Evolutionary conservation across 2,797 vertebrate species (phyloP).

Genomic region (Sphaeramia orbicularis): DNA sequence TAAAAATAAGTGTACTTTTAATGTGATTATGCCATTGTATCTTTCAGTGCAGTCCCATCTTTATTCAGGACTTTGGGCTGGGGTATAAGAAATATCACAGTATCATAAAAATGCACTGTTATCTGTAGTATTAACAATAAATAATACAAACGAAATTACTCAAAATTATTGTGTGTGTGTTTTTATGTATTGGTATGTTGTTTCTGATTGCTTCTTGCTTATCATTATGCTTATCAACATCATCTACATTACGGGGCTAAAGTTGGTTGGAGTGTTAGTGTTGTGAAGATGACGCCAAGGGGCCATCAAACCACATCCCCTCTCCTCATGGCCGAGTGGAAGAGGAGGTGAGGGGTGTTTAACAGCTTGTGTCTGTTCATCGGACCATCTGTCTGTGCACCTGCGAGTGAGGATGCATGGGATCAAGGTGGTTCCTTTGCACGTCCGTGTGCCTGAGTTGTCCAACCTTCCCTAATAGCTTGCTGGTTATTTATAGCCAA

Average conservation of each 20-base stretch:
- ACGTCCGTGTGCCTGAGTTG: constrained; percentile 40
- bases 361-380: constrained; percentile 55
- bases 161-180: constrained; percentile 21
- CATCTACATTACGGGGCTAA: constrained; percentile 57
- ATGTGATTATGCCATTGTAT: too few relatives aligned
- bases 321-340: constrained; percentile 30
- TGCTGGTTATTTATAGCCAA: constrained; percentile 75
- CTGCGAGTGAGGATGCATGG: constrained; percentile 25
- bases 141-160: constrained; percentile 23
- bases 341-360: constrained; percentile 38
- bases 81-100: too few relatives aligned
- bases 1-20: too few relatives aligned
- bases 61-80: too few relatives aligned
- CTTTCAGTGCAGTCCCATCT: too few relatives aligned
- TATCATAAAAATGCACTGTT: too few relatives aligned
- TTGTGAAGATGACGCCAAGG: constrained; percentile 37
- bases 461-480: constrained; percentile 59
- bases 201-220: constrained; percentile 9
- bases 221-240: constrained; percentile 18
- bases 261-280: constrained; percentile 40
- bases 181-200: background rate
- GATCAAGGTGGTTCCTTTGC: constrained; percentile 38
- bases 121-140: too few relatives aligned
- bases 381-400: constrained; percentile 61
- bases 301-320: constrained; percentile 53